These are phyloP conservation scores for Samia ricini DNA, from an alignment of 1,140 invertebrate genomes.

Conservation along the genomic window DNA sequence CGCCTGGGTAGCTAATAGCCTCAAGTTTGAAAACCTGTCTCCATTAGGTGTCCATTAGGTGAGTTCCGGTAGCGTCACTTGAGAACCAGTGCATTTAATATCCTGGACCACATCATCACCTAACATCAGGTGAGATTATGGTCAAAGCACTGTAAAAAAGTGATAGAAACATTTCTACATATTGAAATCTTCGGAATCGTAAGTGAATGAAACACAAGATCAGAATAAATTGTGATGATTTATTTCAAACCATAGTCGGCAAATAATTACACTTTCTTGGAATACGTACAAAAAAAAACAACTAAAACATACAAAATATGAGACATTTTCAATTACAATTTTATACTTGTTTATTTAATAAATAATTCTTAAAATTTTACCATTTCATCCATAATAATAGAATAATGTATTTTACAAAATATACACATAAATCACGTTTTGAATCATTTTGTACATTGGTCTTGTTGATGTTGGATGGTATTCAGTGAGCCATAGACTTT, in stretches of 20 bases:
- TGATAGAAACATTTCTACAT: no score
- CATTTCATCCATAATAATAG: not conserved
- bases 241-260: constrained; percentile 62
- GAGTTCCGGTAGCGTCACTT: no score
- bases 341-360: constrained; percentile 3
- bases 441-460: constrained; percentile 6
- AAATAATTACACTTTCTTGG: constrained; percentile 31
- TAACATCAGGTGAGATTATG: no score
- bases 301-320: constrained; percentile 23
- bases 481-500: constrained; percentile 1
- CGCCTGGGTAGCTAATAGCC: no score
- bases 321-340: constrained; percentile 11
- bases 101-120: no score
- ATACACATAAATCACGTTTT: constrained; percentile 3
- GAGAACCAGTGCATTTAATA: no score
- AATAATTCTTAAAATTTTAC: not conserved
- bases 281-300: not conserved
- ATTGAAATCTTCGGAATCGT: not conserved
- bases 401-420: constrained; percentile 12
- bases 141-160: no score
- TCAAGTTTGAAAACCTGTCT: no score
- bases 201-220: constrained; percentile 25
- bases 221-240: constrained; percentile 70
- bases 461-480: constrained; percentile 2
- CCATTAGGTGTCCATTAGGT: no score